phyloP scores from a whole-genome alignment of 2,888 invertebrate species.

The Drosophila borborema region DNA sequence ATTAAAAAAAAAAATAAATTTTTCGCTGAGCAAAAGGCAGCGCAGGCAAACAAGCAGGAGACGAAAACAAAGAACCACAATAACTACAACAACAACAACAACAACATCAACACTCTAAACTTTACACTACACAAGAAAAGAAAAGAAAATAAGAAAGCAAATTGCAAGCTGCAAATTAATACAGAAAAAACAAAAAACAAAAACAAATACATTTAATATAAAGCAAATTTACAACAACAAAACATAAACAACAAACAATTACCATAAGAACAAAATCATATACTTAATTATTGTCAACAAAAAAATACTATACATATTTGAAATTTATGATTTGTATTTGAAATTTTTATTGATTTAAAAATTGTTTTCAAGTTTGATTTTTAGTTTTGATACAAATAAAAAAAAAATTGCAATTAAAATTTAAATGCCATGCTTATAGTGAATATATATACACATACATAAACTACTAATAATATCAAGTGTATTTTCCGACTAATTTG shows the following conservation, averaged over 20 bases:
- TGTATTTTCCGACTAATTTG: slow-evolving; percentile 54
- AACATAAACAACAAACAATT: slow-evolving; percentile 15
- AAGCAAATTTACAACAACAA: slow-evolving; percentile 36
- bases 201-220: slow-evolving; percentile 57
- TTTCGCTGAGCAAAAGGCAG: slow-evolving; percentile 51
- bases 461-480: not conserved
- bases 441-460: slow-evolving; percentile 1
- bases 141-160: not conserved
- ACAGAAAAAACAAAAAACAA: slow-evolving; percentile 55
- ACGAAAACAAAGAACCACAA: slow-evolving; percentile 23
- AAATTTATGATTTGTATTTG: slow-evolving; percentile 15
- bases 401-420: not conserved
- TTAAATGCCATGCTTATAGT: slow-evolving; percentile 12
- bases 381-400: slow-evolving; percentile 4
- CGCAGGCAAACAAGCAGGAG: slow-evolving; percentile 17
- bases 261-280: slow-evolving; percentile 34
- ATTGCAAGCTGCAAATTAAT: slow-evolving; percentile 63
- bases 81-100: slow-evolving; percentile 28
- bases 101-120: slow-evolving; percentile 22
- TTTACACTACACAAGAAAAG: slow-evolving; percentile 33
- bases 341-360: slow-evolving; percentile 12
- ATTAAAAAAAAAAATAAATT: slow-evolving; percentile 25
- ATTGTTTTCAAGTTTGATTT: slow-evolving; percentile 10
- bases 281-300: slow-evolving; percentile 14
- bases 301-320: slow-evolving; percentile 5